Conservation (phyloP, 2,888 invertebrate genomes). For the Sepioteuthis lessoniana region DNA sequence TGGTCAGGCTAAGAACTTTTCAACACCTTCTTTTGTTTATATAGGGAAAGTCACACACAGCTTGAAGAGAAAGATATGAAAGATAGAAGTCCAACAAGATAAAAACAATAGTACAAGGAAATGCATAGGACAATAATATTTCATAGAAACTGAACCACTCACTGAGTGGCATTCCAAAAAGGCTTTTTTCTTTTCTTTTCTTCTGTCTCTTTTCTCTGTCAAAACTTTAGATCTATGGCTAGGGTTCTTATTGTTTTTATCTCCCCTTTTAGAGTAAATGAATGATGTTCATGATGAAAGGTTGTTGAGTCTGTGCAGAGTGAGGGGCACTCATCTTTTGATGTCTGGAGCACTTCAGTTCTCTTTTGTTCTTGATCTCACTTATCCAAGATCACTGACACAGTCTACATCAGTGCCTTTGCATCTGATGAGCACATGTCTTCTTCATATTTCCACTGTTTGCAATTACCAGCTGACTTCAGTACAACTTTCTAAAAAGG, state of each 20-base stretch:
- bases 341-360: conserved; percentile 12
- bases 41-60: too few relatives aligned
- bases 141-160: too few relatives aligned
- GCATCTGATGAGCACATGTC: conserved; percentile 33
- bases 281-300: conserved; percentile 23
- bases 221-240: conserved; percentile 23
- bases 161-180: too few relatives aligned
- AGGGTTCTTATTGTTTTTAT: conserved; percentile 33
- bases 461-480: conserved; percentile 33
- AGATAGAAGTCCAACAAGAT: too few relatives aligned
- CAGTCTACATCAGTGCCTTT: neutral
- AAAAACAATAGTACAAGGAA: too few relatives aligned
- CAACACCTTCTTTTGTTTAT: too few relatives aligned
- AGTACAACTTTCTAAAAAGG: conserved; percentile 2
- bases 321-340: conserved; percentile 13
- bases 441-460: conserved; percentile 21
- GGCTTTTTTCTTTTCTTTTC: neutral
- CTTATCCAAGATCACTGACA: conserved; percentile 33
- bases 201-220: neutral
- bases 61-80: too few relatives aligned
- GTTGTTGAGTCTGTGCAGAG: conserved; percentile 17
- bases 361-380: conserved; percentile 21
- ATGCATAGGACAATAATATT: too few relatives aligned
- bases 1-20: too few relatives aligned
- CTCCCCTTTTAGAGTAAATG: conserved; percentile 14